A percentile compares a stretch with the other conserved stretches of the same genome.
These are phyloP conservation scores for Pteronotus mesoamericanus DNA, from an alignment of 2,797 vertebrate genomes.

Conservation along the genomic window DNA sequence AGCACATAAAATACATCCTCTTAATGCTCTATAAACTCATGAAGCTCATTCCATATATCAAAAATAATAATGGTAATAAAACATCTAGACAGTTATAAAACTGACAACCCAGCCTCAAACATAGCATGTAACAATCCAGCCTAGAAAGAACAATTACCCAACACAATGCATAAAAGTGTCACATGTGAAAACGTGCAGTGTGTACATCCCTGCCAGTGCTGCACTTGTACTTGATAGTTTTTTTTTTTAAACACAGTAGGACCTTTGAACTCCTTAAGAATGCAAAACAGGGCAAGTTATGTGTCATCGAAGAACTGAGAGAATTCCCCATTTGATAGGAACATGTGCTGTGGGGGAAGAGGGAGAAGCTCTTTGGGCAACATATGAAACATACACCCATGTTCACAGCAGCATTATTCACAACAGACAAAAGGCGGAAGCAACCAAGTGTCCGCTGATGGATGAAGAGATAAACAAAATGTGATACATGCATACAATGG, in stretches of 20 bases:
- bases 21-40: conserved; percentile 94
- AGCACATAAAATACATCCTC: conserved; percentile 93
- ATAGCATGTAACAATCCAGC: conserved; percentile 82
- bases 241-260: neutral
- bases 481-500: neutral
- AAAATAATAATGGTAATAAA: conserved; percentile 92
- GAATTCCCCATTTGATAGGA: neutral
- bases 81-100: conserved; percentile 92
- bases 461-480: neutral
- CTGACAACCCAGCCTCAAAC: conserved; percentile 88
- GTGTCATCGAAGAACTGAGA: neutral
- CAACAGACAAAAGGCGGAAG: neutral
- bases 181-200: conserved; percentile 76
- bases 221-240: neutral
- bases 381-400: neutral
- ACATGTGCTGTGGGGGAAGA: neutral
- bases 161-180: conserved; percentile 78
- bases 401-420: too few relatives aligned
- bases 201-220: neutral
- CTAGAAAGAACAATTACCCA: conserved; percentile 81
- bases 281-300: neutral
- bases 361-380: neutral
- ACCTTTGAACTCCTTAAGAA: neutral
- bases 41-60: conserved; percentile 89
- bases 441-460: neutral